Evolutionary conservation across 2,888 invertebrate species (phyloP), one percentile per base, ranked within the genome.

Genomic region (Melipona beecheii): DNA sequence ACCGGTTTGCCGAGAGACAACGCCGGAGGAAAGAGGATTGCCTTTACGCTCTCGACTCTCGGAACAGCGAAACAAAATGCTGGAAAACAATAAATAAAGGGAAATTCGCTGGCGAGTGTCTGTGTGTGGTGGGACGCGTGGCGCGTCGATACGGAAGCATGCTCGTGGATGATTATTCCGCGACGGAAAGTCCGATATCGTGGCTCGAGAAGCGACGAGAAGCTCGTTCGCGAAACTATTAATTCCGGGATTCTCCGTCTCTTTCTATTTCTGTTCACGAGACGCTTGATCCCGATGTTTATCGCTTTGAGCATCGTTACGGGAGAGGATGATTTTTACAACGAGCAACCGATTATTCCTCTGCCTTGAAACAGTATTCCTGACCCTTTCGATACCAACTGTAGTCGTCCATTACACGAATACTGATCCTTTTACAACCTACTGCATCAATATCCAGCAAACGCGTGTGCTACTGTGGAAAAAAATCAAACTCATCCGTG

Each of bases 111-210:
- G 31, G 56, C 24, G 31, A 27, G 27, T 24, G 43, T n/a, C 50
- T 31, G 24, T 43, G n/a, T 24, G 58, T 43, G 52, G 54, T 54
- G 72, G 15, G 43, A 24, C 62, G 71, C 80, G 58, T 58, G 75
- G 71, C 54, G 71, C 71, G 72, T 75, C 75, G 66, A 81, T 71
- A 71, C 65, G 80, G 15, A 68, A 80, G 13, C 24, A 19, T 71
- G 43, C 73, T 70, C 62, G 62, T 56, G 71, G 66, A 76, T 58
- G 65, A 64, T 82, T 71, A 50, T 68, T 84, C 31, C 24, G 17
- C 62, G 43, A 72, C 66, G 54, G 62, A 62, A 69, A 83, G 83
- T 83, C 72, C 80, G 69, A 77, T 83, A 86, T 83, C 79, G 80
- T 83, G 72, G 75, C 80, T 79, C 74, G 75, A 69, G 31, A 75